A percentile compares a stretch with the other conserved stretches of the same genome.
These are phyloP conservation scores for Acanthochromis polyacanthus DNA, from an alignment of 2,113 vertebrate genomes.

Conservation along the genomic window DNA sequence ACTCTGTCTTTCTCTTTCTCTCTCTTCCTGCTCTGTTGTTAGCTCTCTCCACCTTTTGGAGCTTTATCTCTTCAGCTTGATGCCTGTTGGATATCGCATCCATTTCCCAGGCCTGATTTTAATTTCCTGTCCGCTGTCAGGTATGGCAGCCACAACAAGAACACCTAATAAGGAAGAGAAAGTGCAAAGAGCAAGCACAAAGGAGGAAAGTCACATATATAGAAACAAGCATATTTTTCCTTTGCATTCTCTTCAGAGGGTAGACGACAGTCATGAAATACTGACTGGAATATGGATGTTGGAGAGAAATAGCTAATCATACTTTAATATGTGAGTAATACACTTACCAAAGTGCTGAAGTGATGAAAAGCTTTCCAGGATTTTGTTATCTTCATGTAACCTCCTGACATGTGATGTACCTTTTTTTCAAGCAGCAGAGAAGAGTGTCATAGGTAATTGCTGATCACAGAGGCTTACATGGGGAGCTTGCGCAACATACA, in stretches of 20 bases:
- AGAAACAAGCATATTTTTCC: not conserved
- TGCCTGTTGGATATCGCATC: slow-evolving; percentile 25
- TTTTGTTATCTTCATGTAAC: too few species aligned
- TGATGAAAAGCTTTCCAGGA: too few species aligned
- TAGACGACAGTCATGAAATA: too few species aligned
- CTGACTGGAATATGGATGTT: too few species aligned
- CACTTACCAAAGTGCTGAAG: too few species aligned
- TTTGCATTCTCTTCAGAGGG: not conserved
- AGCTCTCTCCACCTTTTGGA: slow-evolving; percentile 1
- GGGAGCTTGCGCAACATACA: too few species aligned
- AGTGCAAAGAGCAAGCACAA: not conserved
- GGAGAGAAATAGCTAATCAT: too few species aligned
- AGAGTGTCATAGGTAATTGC: too few species aligned
- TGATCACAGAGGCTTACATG: too few species aligned
- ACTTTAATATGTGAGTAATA: too few species aligned
- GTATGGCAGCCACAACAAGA: not conserved
- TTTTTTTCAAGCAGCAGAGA: too few species aligned
- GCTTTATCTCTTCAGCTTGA: slow-evolving; percentile 27
- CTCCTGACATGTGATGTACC: too few species aligned
- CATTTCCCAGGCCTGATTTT: slow-evolving; percentile 35
- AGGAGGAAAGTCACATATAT: not conserved
- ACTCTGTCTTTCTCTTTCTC: not conserved
- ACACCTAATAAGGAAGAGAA: slow-evolving; percentile 3
- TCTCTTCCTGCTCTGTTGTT: not conserved
- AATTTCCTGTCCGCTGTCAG: slow-evolving; percentile 52